Base-by-base conservation (phyloP, 2,797 vertebrate genomes). In the Chlorospingus semifuscus region DNA sequence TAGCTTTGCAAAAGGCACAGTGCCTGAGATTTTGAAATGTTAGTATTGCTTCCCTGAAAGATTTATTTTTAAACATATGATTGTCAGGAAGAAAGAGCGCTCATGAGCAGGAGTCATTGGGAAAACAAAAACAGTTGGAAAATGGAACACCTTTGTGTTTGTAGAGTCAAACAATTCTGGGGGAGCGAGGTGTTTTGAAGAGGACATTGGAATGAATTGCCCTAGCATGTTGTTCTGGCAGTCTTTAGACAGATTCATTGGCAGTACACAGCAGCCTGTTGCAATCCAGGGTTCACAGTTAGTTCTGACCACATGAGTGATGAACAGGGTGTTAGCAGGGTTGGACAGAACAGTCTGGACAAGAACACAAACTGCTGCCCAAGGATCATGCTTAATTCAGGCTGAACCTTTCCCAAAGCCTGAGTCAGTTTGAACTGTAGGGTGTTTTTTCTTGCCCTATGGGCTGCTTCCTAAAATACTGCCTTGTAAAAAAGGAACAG, bases 251-350 rank as follows among this genome's bases (percentile, higher is more conserved):
- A 79, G 89, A 96, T 89, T 57, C 94, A 94, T 91, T 96, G 94
- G 94, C 94, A 96, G 87, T 87, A 61, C 8, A 34, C 80, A 77
- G 47, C 74, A 66, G 83, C 83, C 94, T 96, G 95, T 94, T 93
- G 95, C 95, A 97, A 96, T 95, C 93, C 93, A 89, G 91, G 70
- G 95, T 94, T 95, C 94, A 91, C 87, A 87, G 95, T 80, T 93
- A 94, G 94, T 90, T 94, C 94, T 96, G 90, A 87, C 77, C 71
- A 70, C 50, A 74, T 77, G 90, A 90, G 82, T 94, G 93, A 94
- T 18, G 39, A 84, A 94, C n/a, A 7, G 89, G 56, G 64, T 93
- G 93, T 94, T 89, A 65, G 94, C n/a, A 23, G n/a, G 63, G 60
- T 65, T 88, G 94, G 89, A 92, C 87, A 89, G 72, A 96, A 91